A percentile compares a stretch with the other conserved stretches of the same genome.
These are phyloP conservation scores for Eupleurogrammus muticus DNA, from an alignment of 2,797 vertebrate species.

Conservation along the genomic window DNA sequence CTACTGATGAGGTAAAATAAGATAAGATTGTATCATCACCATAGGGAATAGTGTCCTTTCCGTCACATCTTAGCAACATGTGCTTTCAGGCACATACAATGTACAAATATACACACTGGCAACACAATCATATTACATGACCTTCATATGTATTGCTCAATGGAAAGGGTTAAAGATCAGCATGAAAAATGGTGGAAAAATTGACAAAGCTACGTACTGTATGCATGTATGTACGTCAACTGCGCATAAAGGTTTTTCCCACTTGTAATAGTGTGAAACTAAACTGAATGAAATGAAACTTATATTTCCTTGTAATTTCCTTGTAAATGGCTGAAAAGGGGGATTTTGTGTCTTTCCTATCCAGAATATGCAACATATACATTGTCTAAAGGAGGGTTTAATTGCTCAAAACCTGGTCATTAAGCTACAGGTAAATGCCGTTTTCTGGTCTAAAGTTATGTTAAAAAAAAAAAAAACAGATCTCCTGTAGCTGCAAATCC, in stretches of 20 bases:
- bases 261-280: not conserved
- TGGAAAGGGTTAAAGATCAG: slow-evolving; percentile 18
- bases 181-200: slow-evolving; percentile 1
- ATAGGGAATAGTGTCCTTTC: no score
- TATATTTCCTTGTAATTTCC: no score
- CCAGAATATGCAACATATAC: no score
- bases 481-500: slow-evolving; percentile 36
- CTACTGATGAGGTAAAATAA: not conserved
- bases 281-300: not conserved
- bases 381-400: no score
- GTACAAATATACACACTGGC: no score
- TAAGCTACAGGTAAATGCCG: not conserved
- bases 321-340: no score
- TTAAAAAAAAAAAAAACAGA: slow-evolving; percentile 11
- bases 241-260: not conserved
- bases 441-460: slow-evolving; percentile 13
- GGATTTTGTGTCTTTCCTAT: no score
- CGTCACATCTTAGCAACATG: no score
- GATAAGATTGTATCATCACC: no score
- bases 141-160: not conserved
- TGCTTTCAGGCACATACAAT: no score
- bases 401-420: not conserved
- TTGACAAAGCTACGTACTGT: not conserved
- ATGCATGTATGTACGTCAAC: no score
- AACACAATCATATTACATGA: no score